phyloP scores from a whole-genome alignment of 92 coral and sea anemone genomes.

The Palythoa caribaeorum region DNA sequence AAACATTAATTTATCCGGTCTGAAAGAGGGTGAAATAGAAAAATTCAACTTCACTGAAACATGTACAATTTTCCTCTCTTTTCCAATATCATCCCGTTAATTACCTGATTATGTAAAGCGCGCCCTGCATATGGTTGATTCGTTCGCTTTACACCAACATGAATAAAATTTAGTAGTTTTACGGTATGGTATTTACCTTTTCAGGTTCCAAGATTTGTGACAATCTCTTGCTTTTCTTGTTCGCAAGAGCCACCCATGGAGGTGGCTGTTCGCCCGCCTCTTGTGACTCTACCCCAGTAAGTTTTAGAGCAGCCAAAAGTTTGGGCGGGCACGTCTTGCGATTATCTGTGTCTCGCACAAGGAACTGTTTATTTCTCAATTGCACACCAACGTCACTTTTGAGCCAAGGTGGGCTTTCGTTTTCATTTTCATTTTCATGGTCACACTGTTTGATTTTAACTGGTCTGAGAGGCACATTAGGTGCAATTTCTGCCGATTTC shows the following conservation, averaged over 20 bases:
- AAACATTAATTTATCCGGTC: too few relatives aligned
- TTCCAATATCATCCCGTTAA: too few relatives aligned
- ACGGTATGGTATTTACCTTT: conserved; percentile 13
- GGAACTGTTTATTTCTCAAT: conserved; percentile 36
- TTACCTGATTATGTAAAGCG: too few relatives aligned
- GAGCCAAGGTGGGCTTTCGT: conserved; percentile 5
- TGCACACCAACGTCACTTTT: not conserved
- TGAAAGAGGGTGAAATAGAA: too few relatives aligned
- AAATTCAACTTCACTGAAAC: too few relatives aligned
- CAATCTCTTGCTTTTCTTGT: conserved; percentile 65
- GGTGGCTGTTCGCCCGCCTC: conserved; percentile 51
- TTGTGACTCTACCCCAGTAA: not conserved
- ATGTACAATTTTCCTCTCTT: too few relatives aligned
- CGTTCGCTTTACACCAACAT: too few relatives aligned
- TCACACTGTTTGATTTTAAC: conserved; percentile 16
- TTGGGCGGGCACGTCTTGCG: conserved; percentile 41
- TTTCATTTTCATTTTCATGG: conserved; percentile 22
- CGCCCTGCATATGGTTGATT: too few relatives aligned
- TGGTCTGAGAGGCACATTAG: conserved; percentile 8
- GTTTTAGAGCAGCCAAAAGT: conserved; percentile 14
- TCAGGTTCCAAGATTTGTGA: conserved; percentile 74
- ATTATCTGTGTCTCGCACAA: conserved; percentile 32
- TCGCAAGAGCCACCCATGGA: conserved; percentile 80
- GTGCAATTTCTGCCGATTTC: not conserved
- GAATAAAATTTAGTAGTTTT: not conserved